Evolutionary conservation across 64 coral and sea anemone genomes (phyloP).

Genomic region (Stylophora pistillata): DNA sequence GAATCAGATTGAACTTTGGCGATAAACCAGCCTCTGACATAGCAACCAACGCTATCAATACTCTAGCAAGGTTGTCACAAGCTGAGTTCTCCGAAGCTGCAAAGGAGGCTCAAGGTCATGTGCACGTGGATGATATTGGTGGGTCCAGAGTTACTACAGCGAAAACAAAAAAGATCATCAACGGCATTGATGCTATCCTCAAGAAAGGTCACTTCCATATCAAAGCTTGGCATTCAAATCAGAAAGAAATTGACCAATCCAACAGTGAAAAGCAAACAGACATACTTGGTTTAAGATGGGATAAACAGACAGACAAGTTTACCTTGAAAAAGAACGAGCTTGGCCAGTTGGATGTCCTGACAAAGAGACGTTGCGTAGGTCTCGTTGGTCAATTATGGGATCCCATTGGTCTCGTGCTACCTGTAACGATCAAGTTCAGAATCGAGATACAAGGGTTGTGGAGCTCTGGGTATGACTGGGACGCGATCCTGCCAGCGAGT

Average conservation of each 20-base stretch:
- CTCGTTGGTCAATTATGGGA: constrained; percentile 63
- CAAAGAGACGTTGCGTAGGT: constrained; percentile 1
- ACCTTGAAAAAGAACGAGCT: neutral
- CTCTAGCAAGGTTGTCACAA: constrained; percentile 16
- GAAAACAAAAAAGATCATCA: constrained; percentile 35
- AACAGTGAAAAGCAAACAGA: neutral
- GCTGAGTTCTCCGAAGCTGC: constrained; percentile 50
- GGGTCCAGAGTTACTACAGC: constrained; percentile 33
- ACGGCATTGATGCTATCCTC: constrained; percentile 47
- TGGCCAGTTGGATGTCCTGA: neutral
- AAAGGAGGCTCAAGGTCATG: constrained; percentile 50
- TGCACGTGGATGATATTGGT: constrained; percentile 63
- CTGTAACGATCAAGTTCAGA: constrained; percentile 34
- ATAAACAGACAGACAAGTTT: constrained; percentile 12
- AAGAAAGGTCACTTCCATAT: constrained; percentile 59
- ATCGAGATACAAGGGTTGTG: constrained; percentile 57
- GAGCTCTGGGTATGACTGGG: constrained; percentile 30
- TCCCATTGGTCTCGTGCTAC: constrained; percentile 30
- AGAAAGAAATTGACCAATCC: constrained; percentile 12
- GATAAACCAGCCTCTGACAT: constrained; percentile 38
- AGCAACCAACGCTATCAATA: constrained; percentile 26
- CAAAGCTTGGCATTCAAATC: constrained; percentile 66
- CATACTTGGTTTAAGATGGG: constrained; percentile 13
- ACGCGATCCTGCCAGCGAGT: constrained; percentile 2
- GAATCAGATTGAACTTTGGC: constrained; percentile 35